Percentiles rank a stretch among this genome's conserved stretches.
Evolutionary conservation across 2,888 invertebrate species (phyloP).

Genomic region (Theretra japonica): DNA sequence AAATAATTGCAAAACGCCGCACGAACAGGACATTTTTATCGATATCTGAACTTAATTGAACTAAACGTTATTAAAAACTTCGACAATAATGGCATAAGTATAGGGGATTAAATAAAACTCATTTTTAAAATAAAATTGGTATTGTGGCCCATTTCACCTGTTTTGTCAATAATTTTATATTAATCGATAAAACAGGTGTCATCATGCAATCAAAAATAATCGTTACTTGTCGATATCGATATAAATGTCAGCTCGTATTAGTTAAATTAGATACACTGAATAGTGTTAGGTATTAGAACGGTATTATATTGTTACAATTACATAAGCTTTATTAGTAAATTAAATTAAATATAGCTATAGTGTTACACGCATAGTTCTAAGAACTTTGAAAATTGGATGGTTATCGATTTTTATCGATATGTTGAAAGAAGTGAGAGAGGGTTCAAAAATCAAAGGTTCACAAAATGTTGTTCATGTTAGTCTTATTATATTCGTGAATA

Average conservation of each 20-base stretch:
- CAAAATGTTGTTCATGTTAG: neutral
- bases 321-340: slow-evolving; percentile 54
- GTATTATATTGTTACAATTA: slow-evolving; percentile 45
- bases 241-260: slow-evolving; percentile 16
- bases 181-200: neutral
- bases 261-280: slow-evolving; percentile 31
- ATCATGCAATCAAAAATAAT: neutral
- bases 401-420: slow-evolving; percentile 5
- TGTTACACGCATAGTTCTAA: slow-evolving; percentile 26
- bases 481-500: neutral
- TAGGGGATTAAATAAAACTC: neutral
- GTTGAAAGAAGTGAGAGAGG: neutral
- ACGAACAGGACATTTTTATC: slow-evolving; percentile 34
- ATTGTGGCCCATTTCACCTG: neutral
- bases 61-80: neutral
- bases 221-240: slow-evolving; percentile 8
- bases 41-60: slow-evolving; percentile 26
- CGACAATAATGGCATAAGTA: slow-evolving; percentile 17
- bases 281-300: slow-evolving; percentile 40
- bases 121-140: neutral
- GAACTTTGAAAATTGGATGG: slow-evolving; percentile 4
- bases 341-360: slow-evolving; percentile 34
- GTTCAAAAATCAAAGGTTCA: neutral
- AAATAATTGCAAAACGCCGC: neutral
- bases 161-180: slow-evolving; percentile 9